A percentile compares a stretch with the other conserved stretches of the same genome.
These are phyloP conservation scores for Drosophila stalkeri DNA, from an alignment of 2,888 invertebrate genomes.

Conservation along the genomic window DNA sequence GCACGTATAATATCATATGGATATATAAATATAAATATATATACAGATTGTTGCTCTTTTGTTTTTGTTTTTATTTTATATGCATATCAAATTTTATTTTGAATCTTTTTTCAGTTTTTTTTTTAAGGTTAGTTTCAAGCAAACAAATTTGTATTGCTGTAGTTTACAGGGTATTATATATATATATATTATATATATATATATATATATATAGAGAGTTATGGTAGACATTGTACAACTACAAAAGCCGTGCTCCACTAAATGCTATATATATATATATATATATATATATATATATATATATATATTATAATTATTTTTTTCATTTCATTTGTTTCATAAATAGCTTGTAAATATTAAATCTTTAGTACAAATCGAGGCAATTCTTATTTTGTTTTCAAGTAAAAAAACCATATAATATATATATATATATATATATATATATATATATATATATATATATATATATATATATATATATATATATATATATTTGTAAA, in stretches of 20 bases:
- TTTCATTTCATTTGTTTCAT: conserved; percentile 12
- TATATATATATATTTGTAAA: background rate
- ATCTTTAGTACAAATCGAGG: conserved; percentile 78
- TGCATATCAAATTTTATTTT: conserved; percentile 2
- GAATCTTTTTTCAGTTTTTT: background rate
- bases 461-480: background rate
- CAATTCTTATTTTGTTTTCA: conserved; percentile 49
- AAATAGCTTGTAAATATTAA: conserved; percentile 65
- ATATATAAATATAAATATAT: conserved; percentile 19
- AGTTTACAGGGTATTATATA: conserved; percentile 18
- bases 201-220: conserved; percentile 14
- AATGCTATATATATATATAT: conserved; percentile 41
- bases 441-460: conserved; percentile 1
- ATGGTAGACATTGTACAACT: conserved; percentile 57
- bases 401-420: conserved; percentile 11
- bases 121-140: conserved; percentile 7
- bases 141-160: conserved; percentile 16
- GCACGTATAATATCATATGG: conserved; percentile 40
- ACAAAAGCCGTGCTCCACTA: conserved; percentile 58
- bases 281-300: background rate
- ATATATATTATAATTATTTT: background rate
- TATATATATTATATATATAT: background rate
- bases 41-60: conserved; percentile 7
- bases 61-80: background rate
- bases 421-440: background rate